Evolutionary conservation across 30 jellyfish, hydroid and myxozoan genomes (phyloP), one percentile per base, ranked within the genome.

Genomic region (Rhopilema esculentum): DNA sequence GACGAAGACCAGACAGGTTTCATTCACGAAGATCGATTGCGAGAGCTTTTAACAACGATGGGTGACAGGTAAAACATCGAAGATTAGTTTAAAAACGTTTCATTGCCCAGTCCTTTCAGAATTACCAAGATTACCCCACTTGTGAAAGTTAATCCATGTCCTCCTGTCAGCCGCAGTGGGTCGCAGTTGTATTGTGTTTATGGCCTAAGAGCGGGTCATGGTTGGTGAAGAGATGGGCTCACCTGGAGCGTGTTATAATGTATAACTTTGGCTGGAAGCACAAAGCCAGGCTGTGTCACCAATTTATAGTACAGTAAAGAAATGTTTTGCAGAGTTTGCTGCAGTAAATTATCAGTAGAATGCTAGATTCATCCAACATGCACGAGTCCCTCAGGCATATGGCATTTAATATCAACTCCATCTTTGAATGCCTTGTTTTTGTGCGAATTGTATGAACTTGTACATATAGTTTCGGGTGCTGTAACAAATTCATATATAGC

Each of bases 41-140:
- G 97, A 50, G 97, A 96, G 87, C 89, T 89, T 49, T 62, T 96
- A 68, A 92, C 90, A 72, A 96, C 99, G n/a, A 91, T 96, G 99
- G 99, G 99, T 29, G 99, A 96, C 92, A 96, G 99, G 99, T 96
- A 84, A 78, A 49, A 50, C 20, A 49, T 65, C 49, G 28, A 49
- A 70, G 29, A 69, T 40, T 40, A 40, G 57, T 40, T 40, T 40
- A 6, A 12, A 40, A 12, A 6, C 6, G 12, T 2, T 12, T 40
- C 6, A 12, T 2, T 12, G 6, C 9, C 57, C 57, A 2, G 57
- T 6, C 57, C 6, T 40, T 40, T 2, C 57, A 6, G 57, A 2
- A 40, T 40, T 2, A 40, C 12, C 57, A 12, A 40, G 57, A 40
- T 40, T 40, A 40, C 57, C 57, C 6, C 57, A 12, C 12, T 12